Percentiles rank a stretch among this genome's conserved stretches.
These are phyloP conservation scores for Cephalophus harveyi DNA, from an alignment of 2,113 vertebrate genomes.

Conservation along the genomic window DNA sequence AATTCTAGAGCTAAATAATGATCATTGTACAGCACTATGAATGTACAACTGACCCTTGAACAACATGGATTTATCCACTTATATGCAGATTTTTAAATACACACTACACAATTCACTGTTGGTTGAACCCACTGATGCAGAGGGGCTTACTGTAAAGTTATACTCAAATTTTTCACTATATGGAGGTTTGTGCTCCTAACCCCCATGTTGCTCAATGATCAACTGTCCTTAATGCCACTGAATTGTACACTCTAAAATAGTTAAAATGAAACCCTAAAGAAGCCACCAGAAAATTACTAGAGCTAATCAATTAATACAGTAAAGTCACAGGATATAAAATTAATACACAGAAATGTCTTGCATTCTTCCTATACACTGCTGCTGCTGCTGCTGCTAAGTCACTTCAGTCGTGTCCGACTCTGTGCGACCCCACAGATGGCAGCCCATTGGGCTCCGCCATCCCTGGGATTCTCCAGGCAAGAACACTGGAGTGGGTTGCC, in stretches of 20 bases:
- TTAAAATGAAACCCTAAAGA: neutral
- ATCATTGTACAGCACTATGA: neutral
- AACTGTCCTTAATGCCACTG: neutral
- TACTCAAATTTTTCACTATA: neutral
- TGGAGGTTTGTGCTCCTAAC: neutral
- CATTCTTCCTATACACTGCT: neutral
- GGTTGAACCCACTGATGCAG: neutral
- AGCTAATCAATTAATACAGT: neutral
- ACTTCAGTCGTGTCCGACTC: no score
- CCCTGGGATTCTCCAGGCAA: no score
- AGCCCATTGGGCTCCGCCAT: no score
- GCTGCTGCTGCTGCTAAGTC: no score
- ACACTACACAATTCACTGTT: neutral
- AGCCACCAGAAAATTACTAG: neutral
- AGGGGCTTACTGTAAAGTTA: neutral
- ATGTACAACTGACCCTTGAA: neutral
- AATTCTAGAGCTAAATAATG: neutral
- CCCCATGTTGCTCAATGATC: neutral
- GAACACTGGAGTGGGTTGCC: no score
- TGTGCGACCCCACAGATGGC: no score
- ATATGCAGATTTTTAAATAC: neutral
- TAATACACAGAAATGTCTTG: neutral
- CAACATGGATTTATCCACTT: neutral
- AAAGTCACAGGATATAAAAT: neutral
- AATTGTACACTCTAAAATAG: neutral